Percentiles rank a stretch among this genome's conserved stretches.
These are phyloP conservation scores for Labrus mixtus DNA, from an alignment of 2,113 vertebrate genomes.

Conservation along the genomic window DNA sequence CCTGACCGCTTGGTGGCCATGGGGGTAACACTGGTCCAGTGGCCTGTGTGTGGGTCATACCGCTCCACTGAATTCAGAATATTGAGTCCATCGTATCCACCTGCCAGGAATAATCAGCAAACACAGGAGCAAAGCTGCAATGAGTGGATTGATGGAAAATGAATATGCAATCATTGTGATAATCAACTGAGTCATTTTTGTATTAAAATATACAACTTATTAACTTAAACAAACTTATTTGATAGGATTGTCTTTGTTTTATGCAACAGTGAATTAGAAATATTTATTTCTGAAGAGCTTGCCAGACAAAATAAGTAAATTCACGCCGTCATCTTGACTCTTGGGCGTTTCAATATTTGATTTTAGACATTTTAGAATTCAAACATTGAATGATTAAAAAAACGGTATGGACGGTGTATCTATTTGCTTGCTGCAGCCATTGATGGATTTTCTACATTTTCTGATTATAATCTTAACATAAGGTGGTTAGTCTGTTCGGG, in stretches of 20 bases:
- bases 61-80: slow-evolving; percentile 98
- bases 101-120: slow-evolving; percentile 74
- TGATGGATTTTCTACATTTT: too few species aligned
- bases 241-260: too few species aligned
- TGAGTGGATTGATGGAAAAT: not conserved
- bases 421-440: too few species aligned
- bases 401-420: too few species aligned
- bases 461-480: too few species aligned
- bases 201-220: too few species aligned
- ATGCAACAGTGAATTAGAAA: not conserved
- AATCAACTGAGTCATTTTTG: too few species aligned
- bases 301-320: not conserved
- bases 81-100: slow-evolving; percentile 97
- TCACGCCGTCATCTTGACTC: not conserved
- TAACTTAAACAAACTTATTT: too few species aligned
- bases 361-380: not conserved
- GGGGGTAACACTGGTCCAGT: slow-evolving; percentile 98
- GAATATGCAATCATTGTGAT: too few species aligned
- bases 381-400: not conserved
- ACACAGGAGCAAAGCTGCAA: not conserved
- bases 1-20: slow-evolving; percentile 98
- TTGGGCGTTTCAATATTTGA: not conserved
- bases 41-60: slow-evolving; percentile 97
- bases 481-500: too few species aligned
- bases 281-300: not conserved